Evolutionary conservation across 2,113 vertebrate species (phyloP).

Genomic region (Eulemur rufifrons): DNA sequence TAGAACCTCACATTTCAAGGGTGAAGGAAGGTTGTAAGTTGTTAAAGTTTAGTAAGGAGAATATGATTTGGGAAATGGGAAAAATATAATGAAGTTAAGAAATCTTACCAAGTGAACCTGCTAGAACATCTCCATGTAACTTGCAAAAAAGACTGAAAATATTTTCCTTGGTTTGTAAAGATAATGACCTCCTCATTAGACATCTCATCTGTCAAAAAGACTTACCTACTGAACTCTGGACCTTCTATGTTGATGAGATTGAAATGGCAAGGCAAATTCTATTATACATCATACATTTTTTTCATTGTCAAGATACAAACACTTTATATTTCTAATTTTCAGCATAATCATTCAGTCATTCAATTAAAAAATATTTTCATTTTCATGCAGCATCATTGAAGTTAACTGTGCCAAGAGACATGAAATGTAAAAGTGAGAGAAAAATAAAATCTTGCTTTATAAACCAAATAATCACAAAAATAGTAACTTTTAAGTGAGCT

Average conservation of each 20-base stretch:
- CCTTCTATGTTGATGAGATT: background rate
- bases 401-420: background rate
- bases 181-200: background rate
- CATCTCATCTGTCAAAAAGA: background rate
- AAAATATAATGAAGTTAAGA: background rate
- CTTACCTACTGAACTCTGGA: background rate
- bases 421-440: background rate
- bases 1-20: background rate
- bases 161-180: background rate
- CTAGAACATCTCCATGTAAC: background rate
- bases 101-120: background rate
- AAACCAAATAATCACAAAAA: conserved; percentile 1
- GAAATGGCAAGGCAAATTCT: background rate
- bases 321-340: background rate
- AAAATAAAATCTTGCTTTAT: background rate
- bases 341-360: background rate
- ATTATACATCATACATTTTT: background rate
- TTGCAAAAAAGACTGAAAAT: background rate
- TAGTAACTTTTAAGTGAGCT: background rate
- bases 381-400: background rate
- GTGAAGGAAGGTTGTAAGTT: background rate
- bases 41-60: background rate
- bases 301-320: background rate
- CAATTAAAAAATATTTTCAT: background rate
- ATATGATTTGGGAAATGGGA: background rate